Evolutionary conservation across 2,797 vertebrate genomes (phyloP), one percentile per base, ranked within the genome.

Genomic region (Falco novaeseelandiae): DNA sequence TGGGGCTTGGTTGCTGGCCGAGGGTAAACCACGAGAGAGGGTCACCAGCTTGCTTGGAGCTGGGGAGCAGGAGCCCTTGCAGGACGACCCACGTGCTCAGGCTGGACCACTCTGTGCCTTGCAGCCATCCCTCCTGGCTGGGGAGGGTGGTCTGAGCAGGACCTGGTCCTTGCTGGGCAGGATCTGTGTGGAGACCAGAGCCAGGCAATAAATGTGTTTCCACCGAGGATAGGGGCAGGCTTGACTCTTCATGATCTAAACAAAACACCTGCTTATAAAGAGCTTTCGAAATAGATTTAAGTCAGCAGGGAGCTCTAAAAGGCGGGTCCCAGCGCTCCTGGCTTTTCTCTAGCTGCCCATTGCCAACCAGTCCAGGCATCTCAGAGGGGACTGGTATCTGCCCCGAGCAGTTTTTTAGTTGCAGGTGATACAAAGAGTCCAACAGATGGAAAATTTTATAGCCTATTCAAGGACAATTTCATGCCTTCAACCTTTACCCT

Each of bases 71-170:
- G 19, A 58, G 25, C 4, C 1, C 40, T 8, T 27, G 32, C 2
- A 1, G 27, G 23, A 36, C 48, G 22, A 54, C 46, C 21, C n/a
- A 27, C 2, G 0, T 14, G 16, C 20, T 59, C 4, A 0, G 38
- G 58, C 11, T 3, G 2, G 59, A 22, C 14, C 13, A 4, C 1
- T 6, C 52, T 38, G 32, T 51, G 65, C 34, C 10, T 2, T 12
- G 46, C 58, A 59, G 76, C 17, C 20, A 11, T 13, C 51, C 36
- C 44, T 29, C n/a, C 2, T 0, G 13, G 40, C 30, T 25, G 25
- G 70, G 54, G 46, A 3, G 4, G 36, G 36, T 19, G 25, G 5
- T 19, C 20, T 1, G 1, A 82, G 70, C 38, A 63, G 62, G 26
- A 71, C 57, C 34, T 69, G 77, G 23, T 46, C 58, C 79, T 76